phyloP scores from a whole-genome alignment of 2,797 vertebrate species.

The Clarias fuscus region DNA sequence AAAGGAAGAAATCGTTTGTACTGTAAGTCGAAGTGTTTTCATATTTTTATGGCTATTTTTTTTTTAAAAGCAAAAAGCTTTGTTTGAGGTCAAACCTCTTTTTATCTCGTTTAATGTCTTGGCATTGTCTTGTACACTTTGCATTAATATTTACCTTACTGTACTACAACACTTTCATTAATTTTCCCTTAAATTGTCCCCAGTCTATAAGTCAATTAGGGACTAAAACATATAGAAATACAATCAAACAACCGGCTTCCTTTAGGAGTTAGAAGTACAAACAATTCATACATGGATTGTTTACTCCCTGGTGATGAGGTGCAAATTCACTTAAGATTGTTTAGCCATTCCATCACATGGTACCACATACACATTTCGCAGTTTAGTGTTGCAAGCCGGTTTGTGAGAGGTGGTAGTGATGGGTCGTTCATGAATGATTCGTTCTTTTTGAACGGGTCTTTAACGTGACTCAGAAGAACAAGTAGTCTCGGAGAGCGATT shows the following conservation, averaged over 20 bases:
- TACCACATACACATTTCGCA: not conserved
- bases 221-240: not conserved
- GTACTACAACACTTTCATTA: not conserved
- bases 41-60: not conserved
- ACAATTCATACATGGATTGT: not conserved
- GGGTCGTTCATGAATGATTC: too few species aligned
- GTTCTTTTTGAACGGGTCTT: too few species aligned
- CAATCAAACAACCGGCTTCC: not conserved
- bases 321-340: not conserved
- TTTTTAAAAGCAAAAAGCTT: too few species aligned
- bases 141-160: not conserved
- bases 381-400: not conserved
- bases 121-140: not conserved
- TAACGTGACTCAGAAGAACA: too few species aligned
- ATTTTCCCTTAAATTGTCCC: not conserved
- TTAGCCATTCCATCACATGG: not conserved
- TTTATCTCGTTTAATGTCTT: not conserved
- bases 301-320: not conserved
- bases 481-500: too few species aligned
- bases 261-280: not conserved
- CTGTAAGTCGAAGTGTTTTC: not conserved
- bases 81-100: not conserved
- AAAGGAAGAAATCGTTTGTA: not conserved
- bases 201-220: not conserved
- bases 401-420: not conserved